Evolutionary conservation across 2,113 vertebrate genomes (phyloP).

Genomic region (Leiothrix lutea): DNA sequence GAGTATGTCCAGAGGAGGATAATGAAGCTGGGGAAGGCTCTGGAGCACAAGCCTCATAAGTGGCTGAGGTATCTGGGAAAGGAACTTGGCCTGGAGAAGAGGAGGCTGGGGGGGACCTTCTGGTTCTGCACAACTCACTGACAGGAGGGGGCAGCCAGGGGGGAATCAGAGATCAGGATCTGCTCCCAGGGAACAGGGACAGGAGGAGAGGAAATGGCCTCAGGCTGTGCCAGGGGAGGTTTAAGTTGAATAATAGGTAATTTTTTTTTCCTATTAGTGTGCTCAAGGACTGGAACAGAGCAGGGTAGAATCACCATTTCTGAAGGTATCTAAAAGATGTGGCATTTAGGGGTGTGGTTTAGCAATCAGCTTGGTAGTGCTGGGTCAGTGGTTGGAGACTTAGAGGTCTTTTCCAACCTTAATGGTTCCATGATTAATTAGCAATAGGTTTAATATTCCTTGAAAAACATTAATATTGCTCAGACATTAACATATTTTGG

Average conservation of each 20-base stretch:
- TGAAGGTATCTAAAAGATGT: not conserved
- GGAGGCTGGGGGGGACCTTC: not conserved
- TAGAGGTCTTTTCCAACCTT: not conserved
- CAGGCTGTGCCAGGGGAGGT: rapidly evolving
- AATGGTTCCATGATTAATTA: not conserved
- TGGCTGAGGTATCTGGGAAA: not conserved
- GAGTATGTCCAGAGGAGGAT: not conserved
- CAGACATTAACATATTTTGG: rapidly evolving
- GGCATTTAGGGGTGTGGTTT: not conserved
- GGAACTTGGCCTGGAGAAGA: not conserved
- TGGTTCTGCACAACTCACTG: not conserved
- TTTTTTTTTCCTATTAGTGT: not conserved
- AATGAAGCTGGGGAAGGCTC: not conserved
- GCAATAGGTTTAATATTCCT: not conserved
- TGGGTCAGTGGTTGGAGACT: not conserved
- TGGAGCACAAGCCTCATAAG: not conserved
- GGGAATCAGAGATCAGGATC: too few relatives aligned
- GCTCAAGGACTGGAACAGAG: not conserved
- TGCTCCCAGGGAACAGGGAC: not conserved
- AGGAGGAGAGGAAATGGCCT: rapidly evolving
- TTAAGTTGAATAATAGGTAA: not conserved
- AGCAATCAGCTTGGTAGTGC: not conserved
- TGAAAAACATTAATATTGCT: not conserved
- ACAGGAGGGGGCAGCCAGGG: rapidly evolving
- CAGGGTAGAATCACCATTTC: not conserved